Percentiles rank a stretch among this genome's conserved stretches.
Conservation (phyloP, 2,113 vertebrate species). For the Uria lomvia region DNA sequence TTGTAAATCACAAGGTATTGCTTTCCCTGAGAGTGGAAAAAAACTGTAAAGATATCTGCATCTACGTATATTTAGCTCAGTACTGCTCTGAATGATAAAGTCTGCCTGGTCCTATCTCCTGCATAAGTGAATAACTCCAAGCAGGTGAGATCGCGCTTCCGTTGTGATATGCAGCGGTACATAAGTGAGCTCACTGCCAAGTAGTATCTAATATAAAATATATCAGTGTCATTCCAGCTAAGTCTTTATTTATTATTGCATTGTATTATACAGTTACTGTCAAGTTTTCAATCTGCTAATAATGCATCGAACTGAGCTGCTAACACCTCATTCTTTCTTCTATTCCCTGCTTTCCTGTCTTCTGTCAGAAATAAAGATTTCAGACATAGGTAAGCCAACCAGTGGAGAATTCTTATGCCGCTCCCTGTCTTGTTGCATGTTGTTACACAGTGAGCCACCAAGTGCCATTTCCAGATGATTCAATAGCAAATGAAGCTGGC, state of each 20-base stretch:
- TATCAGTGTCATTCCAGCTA: constrained; percentile 70
- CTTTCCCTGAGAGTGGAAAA: not conserved
- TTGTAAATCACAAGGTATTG: not conserved
- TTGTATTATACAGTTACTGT: constrained; percentile 70
- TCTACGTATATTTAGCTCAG: not conserved
- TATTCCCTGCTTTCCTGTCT: constrained; percentile 82
- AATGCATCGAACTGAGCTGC: constrained; percentile 72
- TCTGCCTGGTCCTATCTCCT: not conserved
- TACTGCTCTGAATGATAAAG: not conserved
- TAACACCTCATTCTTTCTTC: constrained; percentile 81
- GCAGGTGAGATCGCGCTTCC: constrained; percentile 23
- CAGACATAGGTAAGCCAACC: constrained; percentile 98
- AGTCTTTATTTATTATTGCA: constrained; percentile 74
- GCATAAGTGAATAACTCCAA: not conserved
- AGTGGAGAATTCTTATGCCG: constrained; percentile 66
- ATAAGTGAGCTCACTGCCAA: constrained; percentile 65
- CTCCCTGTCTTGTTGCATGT: constrained; percentile 73
- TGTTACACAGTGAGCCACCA: constrained; percentile 65
- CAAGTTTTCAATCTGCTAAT: constrained; percentile 78
- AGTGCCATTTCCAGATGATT: constrained; percentile 55
- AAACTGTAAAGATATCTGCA: not conserved
- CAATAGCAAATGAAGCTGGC: constrained; percentile 39
- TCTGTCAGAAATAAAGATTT: constrained; percentile 99
- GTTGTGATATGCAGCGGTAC: constrained; percentile 16
- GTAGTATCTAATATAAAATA: constrained; percentile 65